phyloP scores from a whole-genome alignment of 2,888 invertebrate species.

The Pachliopta kotzebuea region DNA sequence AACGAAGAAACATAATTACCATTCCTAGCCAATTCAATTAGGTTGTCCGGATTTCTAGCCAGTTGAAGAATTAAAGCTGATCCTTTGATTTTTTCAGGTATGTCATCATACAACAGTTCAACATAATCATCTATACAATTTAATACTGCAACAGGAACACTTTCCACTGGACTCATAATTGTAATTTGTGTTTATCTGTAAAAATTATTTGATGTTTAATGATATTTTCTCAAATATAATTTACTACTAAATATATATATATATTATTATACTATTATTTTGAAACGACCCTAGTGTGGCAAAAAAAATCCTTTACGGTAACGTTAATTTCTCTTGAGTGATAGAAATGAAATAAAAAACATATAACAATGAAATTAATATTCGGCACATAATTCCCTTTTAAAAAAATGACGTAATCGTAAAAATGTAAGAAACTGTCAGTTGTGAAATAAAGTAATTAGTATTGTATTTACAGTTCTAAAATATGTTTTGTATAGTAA shows the following conservation, averaged over 20 bases:
- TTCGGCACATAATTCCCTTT: neutral
- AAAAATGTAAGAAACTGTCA: neutral
- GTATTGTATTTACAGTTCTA: neutral
- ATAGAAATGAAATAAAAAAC: neutral
- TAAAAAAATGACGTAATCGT: neutral
- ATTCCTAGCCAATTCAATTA: conserved; percentile 95
- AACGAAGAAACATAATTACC: conserved; percentile 80
- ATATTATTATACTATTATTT: too few relatives aligned
- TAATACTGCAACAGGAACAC: conserved; percentile 82
- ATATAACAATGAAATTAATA: neutral
- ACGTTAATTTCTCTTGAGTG: neutral
- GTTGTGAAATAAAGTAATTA: neutral
- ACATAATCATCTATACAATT: conserved; percentile 96
- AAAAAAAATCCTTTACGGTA: too few relatives aligned
- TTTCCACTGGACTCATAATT: conserved; percentile 79
- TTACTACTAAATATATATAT: too few relatives aligned
- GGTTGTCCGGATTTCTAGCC: conserved; percentile 95
- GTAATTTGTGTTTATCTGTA: neutral
- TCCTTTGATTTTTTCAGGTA: conserved; percentile 94
- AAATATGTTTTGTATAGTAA: neutral
- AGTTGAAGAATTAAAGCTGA: conserved; percentile 95
- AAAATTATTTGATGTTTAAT: neutral
- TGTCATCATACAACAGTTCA: conserved; percentile 97
- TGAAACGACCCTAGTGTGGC: too few relatives aligned
- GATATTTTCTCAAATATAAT: too few relatives aligned